Conservation (phyloP, 1,140 invertebrate genomes). For the Plectrocnemia conspersa region DNA sequence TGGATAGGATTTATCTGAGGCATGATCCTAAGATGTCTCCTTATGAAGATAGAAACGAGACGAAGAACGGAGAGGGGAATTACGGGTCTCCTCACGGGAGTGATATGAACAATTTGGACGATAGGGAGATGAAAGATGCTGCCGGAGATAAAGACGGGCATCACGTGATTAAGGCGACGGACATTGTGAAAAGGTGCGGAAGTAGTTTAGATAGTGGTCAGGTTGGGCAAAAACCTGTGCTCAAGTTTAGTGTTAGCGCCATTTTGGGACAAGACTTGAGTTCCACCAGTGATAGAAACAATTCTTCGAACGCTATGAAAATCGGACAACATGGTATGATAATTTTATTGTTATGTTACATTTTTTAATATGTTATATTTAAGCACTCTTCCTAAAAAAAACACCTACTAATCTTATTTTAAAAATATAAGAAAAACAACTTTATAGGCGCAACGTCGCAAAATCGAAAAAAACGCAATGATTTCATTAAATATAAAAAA, state of each 20-base stretch:
- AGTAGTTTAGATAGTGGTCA: conserved; percentile 44
- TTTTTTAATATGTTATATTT: not conserved
- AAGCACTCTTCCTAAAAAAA: no score
- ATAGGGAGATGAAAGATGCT: conserved; percentile 37
- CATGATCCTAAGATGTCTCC: not conserved
- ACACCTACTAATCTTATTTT: no score
- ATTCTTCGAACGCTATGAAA: conserved; percentile 59
- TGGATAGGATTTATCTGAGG: conserved; percentile 42
- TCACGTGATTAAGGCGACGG: conserved; percentile 3
- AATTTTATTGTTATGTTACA: not conserved
- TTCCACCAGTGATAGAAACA: conserved; percentile 68
- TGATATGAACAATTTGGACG: conserved; percentile 25
- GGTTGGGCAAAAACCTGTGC: conserved; percentile 62
- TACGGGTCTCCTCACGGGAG: conserved; percentile 18
- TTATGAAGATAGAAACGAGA: conserved; percentile 11
- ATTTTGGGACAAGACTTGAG: conserved; percentile 83
- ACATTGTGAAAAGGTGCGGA: conserved; percentile 36
- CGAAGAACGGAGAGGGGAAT: conserved; percentile 9
- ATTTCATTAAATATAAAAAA: no score
- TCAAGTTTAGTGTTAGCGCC: conserved; percentile 90
- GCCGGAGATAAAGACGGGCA: conserved; percentile 34
- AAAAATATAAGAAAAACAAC: no score
- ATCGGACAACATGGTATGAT: conserved; percentile 31
- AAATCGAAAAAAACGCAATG: no score
- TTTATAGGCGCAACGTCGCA: no score